Evolutionary conservation across 2,888 invertebrate species (phyloP).

Genomic region (Lutraria lutraria): DNA sequence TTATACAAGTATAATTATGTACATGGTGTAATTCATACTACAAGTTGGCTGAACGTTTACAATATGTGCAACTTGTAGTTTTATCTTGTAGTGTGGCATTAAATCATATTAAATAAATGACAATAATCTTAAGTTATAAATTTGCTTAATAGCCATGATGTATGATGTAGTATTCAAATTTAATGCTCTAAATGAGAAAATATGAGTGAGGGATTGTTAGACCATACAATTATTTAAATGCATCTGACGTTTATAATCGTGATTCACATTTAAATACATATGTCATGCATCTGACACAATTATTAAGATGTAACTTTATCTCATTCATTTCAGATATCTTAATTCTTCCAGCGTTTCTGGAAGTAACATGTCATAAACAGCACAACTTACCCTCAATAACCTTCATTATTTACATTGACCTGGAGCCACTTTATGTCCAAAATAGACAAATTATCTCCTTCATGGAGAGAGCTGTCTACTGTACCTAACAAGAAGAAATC

Average conservation of each 20-base stretch:
- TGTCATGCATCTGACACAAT: conserved; percentile 9
- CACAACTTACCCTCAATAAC: neutral
- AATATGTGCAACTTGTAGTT: too few relatives aligned
- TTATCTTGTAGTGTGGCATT: neutral
- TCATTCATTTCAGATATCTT: neutral
- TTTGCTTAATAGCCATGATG: neutral
- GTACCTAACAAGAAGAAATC: neutral
- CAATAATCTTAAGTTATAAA: neutral
- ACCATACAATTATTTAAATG: neutral
- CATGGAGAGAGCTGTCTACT: neutral
- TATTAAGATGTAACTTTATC: neutral
- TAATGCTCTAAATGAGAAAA: neutral
- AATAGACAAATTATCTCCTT: conserved; percentile 20
- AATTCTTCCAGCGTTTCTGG: neutral
- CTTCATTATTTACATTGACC: neutral
- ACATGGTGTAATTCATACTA: too few relatives aligned
- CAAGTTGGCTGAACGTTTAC: too few relatives aligned
- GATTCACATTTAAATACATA: conserved; percentile 7
- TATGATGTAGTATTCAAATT: conserved; percentile 1
- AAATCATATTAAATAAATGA: neutral
- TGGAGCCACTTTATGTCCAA: neutral
- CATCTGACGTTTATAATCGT: neutral
- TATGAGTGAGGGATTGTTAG: neutral
- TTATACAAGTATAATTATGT: too few relatives aligned
- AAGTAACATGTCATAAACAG: conserved; percentile 2